Percentiles rank a stretch among this genome's conserved stretches.
phyloP scores from a whole-genome alignment of 1,140 invertebrate genomes.

The Anoplolepis gracilipes region DNA sequence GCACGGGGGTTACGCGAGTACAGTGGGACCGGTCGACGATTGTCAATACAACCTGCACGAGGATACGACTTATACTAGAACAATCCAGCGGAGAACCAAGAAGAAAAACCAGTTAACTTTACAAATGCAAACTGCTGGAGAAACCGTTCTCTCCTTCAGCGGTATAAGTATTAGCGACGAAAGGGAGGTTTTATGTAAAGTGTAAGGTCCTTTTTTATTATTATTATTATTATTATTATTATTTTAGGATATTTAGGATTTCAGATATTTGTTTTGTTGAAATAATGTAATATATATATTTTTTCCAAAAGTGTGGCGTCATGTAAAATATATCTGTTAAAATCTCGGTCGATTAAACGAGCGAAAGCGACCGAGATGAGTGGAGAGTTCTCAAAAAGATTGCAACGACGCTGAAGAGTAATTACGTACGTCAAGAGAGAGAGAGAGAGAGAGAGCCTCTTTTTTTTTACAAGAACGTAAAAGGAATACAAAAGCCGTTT shows the following conservation, averaged over 20 bases:
- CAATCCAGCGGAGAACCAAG: slow-evolving; percentile 21
- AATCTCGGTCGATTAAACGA: slow-evolving; percentile 9
- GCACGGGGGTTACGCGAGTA: slow-evolving; percentile 31
- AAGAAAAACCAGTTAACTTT: slow-evolving; percentile 19
- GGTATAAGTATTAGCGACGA: neutral
- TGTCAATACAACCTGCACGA: slow-evolving; percentile 49
- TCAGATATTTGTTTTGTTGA: too few species aligned
- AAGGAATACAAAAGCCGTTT: slow-evolving; percentile 46
- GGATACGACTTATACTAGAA: slow-evolving; percentile 47
- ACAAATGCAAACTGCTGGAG: neutral
- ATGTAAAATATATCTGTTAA: slow-evolving; percentile 4
- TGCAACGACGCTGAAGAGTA: slow-evolving; percentile 45
- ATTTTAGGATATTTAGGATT: neutral
- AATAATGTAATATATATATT: too few species aligned
- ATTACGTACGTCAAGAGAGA: slow-evolving; percentile 49
- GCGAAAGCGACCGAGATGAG: slow-evolving; percentile 26
- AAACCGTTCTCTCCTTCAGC: neutral
- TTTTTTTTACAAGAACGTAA: slow-evolving; percentile 29
- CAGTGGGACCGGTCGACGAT: slow-evolving; percentile 55
- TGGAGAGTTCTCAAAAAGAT: slow-evolving; percentile 42
- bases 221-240: too few species aligned
- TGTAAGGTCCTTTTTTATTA: neutral
- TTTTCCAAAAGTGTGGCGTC: too few species aligned
- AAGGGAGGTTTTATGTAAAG: neutral
- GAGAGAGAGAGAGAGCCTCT: slow-evolving; percentile 41